Conservation (phyloP, 2,113 vertebrate genomes). For the Oxyruncus cristatus region DNA sequence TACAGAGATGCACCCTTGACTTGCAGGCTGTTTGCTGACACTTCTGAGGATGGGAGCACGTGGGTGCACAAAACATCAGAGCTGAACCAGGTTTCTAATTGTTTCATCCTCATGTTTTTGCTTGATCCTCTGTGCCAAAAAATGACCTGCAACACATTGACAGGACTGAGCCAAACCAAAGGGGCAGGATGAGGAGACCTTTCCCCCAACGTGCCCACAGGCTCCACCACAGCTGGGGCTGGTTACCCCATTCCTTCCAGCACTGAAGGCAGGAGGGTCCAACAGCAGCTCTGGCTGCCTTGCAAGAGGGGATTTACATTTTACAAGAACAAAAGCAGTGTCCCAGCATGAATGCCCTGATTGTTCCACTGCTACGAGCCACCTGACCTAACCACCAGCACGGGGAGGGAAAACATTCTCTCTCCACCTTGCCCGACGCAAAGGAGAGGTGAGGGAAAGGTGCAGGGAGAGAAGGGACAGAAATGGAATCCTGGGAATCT, state of each 20-base stretch:
- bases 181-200: not conserved
- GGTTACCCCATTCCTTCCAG: not conserved
- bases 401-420: not conserved
- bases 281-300: not conserved
- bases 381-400: not conserved
- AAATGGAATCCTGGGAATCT: not conserved
- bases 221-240: not conserved
- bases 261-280: not conserved
- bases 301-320: not conserved
- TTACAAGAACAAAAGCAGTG: not conserved
- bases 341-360: not conserved
- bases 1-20: not conserved
- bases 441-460: not conserved
- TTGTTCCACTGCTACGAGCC: not conserved
- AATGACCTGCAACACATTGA: not conserved
- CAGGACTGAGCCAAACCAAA: not conserved
- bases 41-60: rapidly evolving
- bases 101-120: not conserved
- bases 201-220: not conserved
- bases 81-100: not conserved
- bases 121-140: not conserved
- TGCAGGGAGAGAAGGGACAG: not conserved
- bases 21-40: not conserved
- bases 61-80: not conserved
- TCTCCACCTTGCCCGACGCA: not conserved